Evolutionary conservation across 2,888 invertebrate species (phyloP).

Genomic region (Caenorhabditis imperialis): DNA sequence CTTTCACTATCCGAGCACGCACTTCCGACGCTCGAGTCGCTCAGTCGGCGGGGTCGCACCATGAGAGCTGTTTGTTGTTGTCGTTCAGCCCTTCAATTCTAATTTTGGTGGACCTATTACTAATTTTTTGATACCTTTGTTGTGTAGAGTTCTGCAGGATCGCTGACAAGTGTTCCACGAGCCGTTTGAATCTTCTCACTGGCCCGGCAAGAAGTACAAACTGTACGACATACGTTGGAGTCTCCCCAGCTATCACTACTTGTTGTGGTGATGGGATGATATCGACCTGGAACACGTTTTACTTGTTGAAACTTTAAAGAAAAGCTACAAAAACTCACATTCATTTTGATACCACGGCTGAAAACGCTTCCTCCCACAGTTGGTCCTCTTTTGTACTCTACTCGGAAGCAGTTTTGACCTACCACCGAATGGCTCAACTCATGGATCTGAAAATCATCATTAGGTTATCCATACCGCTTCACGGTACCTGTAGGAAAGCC

Average conservation of each 20-base stretch:
- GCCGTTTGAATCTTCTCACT: conserved; percentile 75
- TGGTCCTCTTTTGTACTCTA: conserved; percentile 93
- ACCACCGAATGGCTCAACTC: conserved; percentile 97
- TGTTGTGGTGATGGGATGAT: conserved; percentile 67
- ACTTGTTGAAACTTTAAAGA: too few species aligned
- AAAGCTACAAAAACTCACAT: conserved; percentile 54
- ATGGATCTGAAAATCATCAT: conserved; percentile 84
- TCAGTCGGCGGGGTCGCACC: conserved; percentile 76
- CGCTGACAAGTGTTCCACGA: conserved; percentile 77
- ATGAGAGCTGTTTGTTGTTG: conserved; percentile 67
- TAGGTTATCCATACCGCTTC: neutral
- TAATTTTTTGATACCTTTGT: conserved; percentile 47
- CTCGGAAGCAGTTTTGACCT: conserved; percentile 96
- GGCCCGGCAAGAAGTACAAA: conserved; percentile 76
- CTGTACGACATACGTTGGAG: conserved; percentile 77
- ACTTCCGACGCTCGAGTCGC: conserved; percentile 74
- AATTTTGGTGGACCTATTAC: neutral
- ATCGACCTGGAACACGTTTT: conserved; percentile 61
- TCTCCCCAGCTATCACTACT: conserved; percentile 61
- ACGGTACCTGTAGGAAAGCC: conserved; percentile 93
- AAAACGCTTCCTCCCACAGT: conserved; percentile 82
- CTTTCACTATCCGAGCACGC: conserved; percentile 71
- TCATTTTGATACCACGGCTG: conserved; percentile 78
- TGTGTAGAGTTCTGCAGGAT: conserved; percentile 72
- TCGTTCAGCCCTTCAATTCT: conserved; percentile 56